Base-by-base conservation (phyloP, 2,113 vertebrate species). In the Genyomyrus donnyi region DNA sequence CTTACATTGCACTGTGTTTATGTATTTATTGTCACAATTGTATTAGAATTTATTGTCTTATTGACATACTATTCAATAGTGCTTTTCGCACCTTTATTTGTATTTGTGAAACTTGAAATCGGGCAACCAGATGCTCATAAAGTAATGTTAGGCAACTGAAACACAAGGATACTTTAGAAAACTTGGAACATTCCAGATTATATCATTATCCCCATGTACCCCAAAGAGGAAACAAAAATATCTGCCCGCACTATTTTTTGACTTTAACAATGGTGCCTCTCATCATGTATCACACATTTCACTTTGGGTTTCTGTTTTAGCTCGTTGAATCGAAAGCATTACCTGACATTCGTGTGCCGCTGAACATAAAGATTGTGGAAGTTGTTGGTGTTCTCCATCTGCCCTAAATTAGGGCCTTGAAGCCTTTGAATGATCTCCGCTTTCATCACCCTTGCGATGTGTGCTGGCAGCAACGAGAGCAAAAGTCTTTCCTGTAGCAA, bases 281-380 rank as follows among this genome's bases (percentile, higher is more conserved):
- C 21, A 13, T 52, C 85, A 87, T 53, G 85, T 19, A 10, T 52
- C 39, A 24, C 5, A 48, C 46, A 24, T 52, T 50, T 31, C 11
- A 19, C 85, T 52, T 31, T 21, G n/a, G 15, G 48, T 48, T 31
- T 31, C 85, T 53, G 10, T 11, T 27, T 3, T 7, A 31, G 19
- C 3, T 9, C 0, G 19, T 21, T 17, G 39, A 48, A 53, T 87
- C 10, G 2, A 1, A 19, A 46, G 45, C 45, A 6, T 89, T 96
- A 97, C 98, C 98, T 99, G 92, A 99, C 98, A 0, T 99, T 99
- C 84, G 97, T 99, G 95, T 99, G 98, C 35, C 98, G 96, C 93
- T 98, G 98, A 90, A 99, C 98, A 17, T 99, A 99, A 70, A 99
- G 96, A 91, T 99, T 99, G 95, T 99, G 98, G 91, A 99, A 99